Evolutionary conservation across 2,113 vertebrate genomes (phyloP).

Genomic region (Menura novaehollandiae): DNA sequence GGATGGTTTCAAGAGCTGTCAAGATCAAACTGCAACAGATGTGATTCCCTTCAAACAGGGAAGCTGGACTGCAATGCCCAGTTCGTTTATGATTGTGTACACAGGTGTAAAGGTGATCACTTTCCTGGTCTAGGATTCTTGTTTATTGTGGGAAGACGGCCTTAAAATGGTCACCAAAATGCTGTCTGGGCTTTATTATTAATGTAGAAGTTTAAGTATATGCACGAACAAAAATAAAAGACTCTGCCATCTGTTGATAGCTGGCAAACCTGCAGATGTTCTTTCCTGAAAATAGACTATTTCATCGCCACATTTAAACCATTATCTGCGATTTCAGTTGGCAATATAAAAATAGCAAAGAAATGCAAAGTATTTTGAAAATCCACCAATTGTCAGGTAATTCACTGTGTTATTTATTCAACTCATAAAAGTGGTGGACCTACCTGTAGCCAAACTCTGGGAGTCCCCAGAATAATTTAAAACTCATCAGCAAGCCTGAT

Average conservation of each 20-base stretch:
- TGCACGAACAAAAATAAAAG: neutral
- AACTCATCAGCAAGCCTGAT: neutral
- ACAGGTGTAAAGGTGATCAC: neutral
- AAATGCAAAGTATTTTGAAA: neutral
- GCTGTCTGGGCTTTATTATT: neutral
- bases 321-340: neutral
- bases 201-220: neutral
- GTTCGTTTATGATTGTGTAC: neutral
- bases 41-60: neutral
- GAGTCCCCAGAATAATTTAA: neutral
- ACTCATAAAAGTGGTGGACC: accelerated
- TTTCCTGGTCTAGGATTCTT: neutral
- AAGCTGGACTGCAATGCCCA: neutral
- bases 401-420: neutral
- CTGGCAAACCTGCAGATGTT: neutral
- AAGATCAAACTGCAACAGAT: neutral
- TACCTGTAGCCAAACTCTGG: too few relatives aligned
- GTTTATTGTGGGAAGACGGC: neutral
- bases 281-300: neutral
- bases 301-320: neutral
- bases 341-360: neutral
- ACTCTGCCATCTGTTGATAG: neutral
- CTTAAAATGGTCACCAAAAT: neutral
- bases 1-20: neutral
- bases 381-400: neutral